Conservation (phyloP, 1,140 invertebrate genomes). For the Drosophila biarmipes region DNA sequence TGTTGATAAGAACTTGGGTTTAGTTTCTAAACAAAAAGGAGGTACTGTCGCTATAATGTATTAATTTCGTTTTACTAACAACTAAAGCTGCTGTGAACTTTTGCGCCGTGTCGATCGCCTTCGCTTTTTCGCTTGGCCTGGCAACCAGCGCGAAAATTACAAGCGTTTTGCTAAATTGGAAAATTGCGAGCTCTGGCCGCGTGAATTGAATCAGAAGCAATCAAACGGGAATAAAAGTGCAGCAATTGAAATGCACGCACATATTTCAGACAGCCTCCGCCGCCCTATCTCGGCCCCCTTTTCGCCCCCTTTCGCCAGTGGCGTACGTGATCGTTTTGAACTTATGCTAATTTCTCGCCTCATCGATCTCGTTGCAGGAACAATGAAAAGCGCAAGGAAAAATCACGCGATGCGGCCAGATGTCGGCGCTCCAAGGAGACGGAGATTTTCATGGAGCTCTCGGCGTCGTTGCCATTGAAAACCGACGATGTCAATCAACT, state of each 20-base stretch:
- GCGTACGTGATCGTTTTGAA: conserved; percentile 63
- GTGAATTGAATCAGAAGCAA: conserved; percentile 77
- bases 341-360: conserved; percentile 27
- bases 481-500: conserved; percentile 92
- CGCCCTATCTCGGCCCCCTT: not conserved
- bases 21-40: no score
- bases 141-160: conserved; percentile 26
- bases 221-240: conserved; percentile 64
- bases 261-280: conserved; percentile 39
- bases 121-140: conserved; percentile 27
- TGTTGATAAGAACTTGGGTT: no score
- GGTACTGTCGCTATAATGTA: not conserved
- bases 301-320: not conserved
- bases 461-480: conserved; percentile 91
- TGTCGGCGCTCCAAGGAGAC: conserved; percentile 96
- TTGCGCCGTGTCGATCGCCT: conserved; percentile 42
- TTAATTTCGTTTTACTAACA: not conserved
- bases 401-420: conserved; percentile 96
- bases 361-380: conserved; percentile 88
- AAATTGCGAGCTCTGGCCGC: conserved; percentile 60
- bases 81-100: conserved; percentile 58
- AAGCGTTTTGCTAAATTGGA: conserved; percentile 67
- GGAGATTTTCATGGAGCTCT: conserved; percentile 96
- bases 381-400: conserved; percentile 98
- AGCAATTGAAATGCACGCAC: conserved; percentile 74